A percentile compares a stretch with the other conserved stretches of the same genome.
These are phyloP conservation scores for Thereva unica DNA, from an alignment of 2,888 invertebrate species.

Conservation along the genomic window DNA sequence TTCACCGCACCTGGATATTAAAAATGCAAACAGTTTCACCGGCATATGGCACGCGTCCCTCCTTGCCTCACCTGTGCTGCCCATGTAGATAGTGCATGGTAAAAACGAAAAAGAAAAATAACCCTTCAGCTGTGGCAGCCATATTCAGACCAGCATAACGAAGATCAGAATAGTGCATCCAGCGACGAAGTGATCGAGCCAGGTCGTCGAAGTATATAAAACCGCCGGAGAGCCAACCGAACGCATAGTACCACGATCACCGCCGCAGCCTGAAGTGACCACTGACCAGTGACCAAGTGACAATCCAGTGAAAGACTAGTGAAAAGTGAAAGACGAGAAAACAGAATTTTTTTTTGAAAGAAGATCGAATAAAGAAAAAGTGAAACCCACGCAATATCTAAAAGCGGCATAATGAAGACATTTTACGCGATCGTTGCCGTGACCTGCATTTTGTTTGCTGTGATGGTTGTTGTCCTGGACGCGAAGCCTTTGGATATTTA, in stretches of 20 bases:
- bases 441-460: background rate
- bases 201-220: constrained; percentile 20
- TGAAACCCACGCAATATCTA: background rate
- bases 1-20: constrained; percentile 26
- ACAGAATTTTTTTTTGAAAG: background rate
- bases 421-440: background rate
- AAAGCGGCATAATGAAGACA: constrained; percentile 9
- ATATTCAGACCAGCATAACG: constrained; percentile 20
- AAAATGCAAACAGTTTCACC: constrained; percentile 30
- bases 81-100: background rate
- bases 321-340: constrained; percentile 1
- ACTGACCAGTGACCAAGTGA: constrained; percentile 18
- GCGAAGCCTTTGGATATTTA: constrained; percentile 17
- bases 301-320: constrained; percentile 7
- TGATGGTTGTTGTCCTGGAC: background rate
- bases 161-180: constrained; percentile 13
- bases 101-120: background rate
- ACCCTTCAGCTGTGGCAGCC: background rate
- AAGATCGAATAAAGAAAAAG: constrained; percentile 5
- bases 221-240: background rate
- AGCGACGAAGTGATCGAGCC: background rate
- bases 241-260: background rate
- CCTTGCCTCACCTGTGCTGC: background rate
- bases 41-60: background rate
- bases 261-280: constrained; percentile 10